Base-by-base conservation (phyloP, 2,888 invertebrate genomes). In the Cryptus viduatorius region DNA sequence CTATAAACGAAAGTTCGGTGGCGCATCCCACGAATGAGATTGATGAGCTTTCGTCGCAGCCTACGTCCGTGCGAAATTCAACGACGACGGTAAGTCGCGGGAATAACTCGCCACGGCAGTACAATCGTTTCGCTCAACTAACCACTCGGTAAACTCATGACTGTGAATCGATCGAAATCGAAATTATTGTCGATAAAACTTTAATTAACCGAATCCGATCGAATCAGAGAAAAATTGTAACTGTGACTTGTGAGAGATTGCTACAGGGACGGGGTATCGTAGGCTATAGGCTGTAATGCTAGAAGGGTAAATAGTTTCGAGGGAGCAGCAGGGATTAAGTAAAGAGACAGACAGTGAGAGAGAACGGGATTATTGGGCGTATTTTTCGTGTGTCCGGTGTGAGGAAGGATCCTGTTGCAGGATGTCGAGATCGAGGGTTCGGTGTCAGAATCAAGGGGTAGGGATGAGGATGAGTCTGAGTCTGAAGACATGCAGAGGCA, bases 401-500 rank as follows among this genome's bases (percentile, higher is more conserved):
- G 85, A 86, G 85, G 85, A 87, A 79, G 86, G 83, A 82, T 86
- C 86, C 86, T 87, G 87, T 90, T 90, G 85, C 89, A 93, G 93
- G 91, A 92, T 85, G 88, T 89, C 65, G 94, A 93, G 37, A 92
- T 93, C 71, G 95, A 95, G 82, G 94, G 94, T 86, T 95, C 95
- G 86, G 94, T 95, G 67, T 94, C 95, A 65, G 96, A 96, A 85
- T 94, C 94, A 67, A 96, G 95, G 90, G 95, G 95, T 90, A 94
- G 93, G 88, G 95, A 94, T 87, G 94, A 94, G 71, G 96, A 96
- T 83, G 95, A 95, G 42, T 95, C 95, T 87, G 96, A 95, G 79
- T 96, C 96, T 88, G 96, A 96, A 67, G 96, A 96, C 86, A 89
- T 90, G 84, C 92, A 91, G 88, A 93, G 91, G 88, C 93, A 93